Evolutionary conservation across 2,888 invertebrate species (phyloP).

Genomic region (Ormyrus thymus): DNA sequence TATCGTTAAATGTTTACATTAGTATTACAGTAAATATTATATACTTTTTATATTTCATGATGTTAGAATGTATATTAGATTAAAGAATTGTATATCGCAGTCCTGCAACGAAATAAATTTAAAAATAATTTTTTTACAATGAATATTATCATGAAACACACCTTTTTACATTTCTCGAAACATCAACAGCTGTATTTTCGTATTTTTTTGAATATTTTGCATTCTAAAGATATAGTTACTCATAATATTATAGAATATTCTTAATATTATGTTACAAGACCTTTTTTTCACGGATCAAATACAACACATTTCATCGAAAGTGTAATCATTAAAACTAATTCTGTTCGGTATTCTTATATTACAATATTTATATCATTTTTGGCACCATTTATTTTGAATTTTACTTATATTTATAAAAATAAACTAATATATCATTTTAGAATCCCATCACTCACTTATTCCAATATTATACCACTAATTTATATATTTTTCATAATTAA

Average conservation of each 20-base stretch:
- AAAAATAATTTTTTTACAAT: constrained; percentile 11
- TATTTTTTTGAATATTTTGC: background rate
- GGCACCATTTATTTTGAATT: background rate
- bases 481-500: no score
- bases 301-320: background rate
- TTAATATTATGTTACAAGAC: no score
- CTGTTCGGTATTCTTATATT: background rate
- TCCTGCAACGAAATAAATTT: constrained; percentile 1
- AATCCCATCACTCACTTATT: no score
- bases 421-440: background rate
- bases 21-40: constrained; percentile 2
- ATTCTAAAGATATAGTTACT: background rate
- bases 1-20: constrained; percentile 29
- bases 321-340: background rate
- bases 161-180: constrained; percentile 9
- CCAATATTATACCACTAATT: no score
- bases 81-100: constrained; percentile 5
- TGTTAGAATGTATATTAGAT: background rate
- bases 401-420: background rate
- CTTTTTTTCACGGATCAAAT: no score
- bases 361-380: background rate
- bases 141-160: background rate
- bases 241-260: background rate
- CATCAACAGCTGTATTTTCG: constrained; percentile 1
- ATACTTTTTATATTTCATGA: background rate